Conservation (phyloP, 2,113 vertebrate species). For the Ornithorhynchus anatinus region DNA sequence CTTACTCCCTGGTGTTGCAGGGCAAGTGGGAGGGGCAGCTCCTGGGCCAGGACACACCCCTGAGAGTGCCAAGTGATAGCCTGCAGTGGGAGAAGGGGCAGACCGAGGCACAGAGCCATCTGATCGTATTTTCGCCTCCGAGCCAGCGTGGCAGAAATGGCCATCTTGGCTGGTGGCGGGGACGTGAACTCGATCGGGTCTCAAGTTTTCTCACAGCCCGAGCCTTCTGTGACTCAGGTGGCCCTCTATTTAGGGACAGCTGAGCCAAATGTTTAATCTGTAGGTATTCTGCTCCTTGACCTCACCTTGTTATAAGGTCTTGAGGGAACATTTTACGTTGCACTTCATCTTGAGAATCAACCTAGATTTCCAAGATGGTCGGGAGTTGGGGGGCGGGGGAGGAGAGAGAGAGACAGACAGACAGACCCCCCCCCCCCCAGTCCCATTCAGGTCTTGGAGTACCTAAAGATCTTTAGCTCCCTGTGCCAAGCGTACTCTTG, state of each 20-base stretch:
- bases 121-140: neutral
- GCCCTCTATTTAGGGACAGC: rapidly evolving
- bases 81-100: neutral
- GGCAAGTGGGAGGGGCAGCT: neutral
- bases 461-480: no score
- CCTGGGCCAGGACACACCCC: neutral
- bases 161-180: neutral
- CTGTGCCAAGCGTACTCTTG: no score
- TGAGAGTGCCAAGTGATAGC: neutral
- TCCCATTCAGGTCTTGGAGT: no score
- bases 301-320: no score
- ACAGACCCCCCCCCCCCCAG: no score
- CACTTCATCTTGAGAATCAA: no score
- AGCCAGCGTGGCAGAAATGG: rapidly evolving
- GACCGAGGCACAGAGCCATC: neutral
- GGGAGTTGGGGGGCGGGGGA: no score
- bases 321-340: no score
- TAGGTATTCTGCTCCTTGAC: neutral
- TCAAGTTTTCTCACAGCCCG: neutral
- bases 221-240: neutral
- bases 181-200: neutral
- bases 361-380: no score
- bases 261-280: neutral
- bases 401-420: no score
- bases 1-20: no score